Evolutionary conservation across 2,888 invertebrate species (phyloP).

Genomic region (Caenorhabditis uteleia): DNA sequence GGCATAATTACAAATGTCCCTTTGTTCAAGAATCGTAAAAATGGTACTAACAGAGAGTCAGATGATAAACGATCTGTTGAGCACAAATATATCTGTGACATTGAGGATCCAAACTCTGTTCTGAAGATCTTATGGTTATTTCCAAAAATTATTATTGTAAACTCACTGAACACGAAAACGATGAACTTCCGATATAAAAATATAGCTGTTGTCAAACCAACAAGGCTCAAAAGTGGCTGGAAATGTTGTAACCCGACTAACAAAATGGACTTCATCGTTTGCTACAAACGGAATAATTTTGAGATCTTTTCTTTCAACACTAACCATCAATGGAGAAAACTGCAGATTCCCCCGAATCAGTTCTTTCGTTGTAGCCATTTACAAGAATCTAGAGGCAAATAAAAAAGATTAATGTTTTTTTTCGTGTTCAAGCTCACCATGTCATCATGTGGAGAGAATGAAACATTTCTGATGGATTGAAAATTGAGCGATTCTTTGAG

Average conservation of each 20-base stretch:
- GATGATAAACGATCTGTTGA: background rate
- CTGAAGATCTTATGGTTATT: no score
- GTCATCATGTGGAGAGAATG: constrained; percentile 4
- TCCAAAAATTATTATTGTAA: constrained; percentile 2
- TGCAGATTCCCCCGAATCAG: constrained; percentile 7
- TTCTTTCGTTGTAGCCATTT: constrained; percentile 5
- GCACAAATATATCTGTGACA: constrained; percentile 2
- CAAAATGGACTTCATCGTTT: constrained; percentile 13
- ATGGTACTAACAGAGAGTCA: background rate
- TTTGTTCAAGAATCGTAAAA: constrained; percentile 6
- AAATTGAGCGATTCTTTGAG: background rate
- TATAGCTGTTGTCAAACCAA: constrained; percentile 7
- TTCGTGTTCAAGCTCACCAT: background rate
- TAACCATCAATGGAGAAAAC: constrained; percentile 6
- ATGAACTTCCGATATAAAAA: constrained; percentile 1
- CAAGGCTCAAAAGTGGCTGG: constrained; percentile 2
- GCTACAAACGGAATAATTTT: no score
- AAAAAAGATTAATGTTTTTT: background rate
- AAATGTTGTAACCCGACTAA: constrained; percentile 3
- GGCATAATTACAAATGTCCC: background rate
- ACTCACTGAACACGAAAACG: background rate
- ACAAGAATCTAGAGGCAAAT: constrained; percentile 4
- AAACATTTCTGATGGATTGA: background rate
- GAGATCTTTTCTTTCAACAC: no score
- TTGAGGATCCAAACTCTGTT: constrained; percentile 1